Conservation (phyloP, 2,113 vertebrate species). For the Hymenochirus boettgeri region DNA sequence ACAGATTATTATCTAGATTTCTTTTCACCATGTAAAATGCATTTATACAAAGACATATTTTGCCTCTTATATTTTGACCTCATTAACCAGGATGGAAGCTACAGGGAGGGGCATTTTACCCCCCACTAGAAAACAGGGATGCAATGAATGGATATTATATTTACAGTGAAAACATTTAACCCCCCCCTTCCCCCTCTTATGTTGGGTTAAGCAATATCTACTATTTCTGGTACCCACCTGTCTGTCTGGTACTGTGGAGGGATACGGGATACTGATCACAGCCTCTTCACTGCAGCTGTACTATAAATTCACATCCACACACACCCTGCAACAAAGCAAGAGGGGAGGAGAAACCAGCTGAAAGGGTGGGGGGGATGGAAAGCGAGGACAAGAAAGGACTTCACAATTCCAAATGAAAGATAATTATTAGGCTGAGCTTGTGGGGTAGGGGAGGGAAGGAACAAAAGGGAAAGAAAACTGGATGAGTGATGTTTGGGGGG, state of each 20-base stretch:
- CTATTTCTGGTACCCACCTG: constrained; percentile 19
- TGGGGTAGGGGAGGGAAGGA: not conserved
- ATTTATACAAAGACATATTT: no score
- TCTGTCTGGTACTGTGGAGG: constrained; percentile 17
- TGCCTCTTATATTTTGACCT: no score
- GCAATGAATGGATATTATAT: not conserved
- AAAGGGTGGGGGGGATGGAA: not conserved
- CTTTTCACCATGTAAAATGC: no score
- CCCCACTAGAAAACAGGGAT: not conserved
- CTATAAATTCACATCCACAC: constrained; percentile 6
- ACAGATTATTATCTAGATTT: no score
- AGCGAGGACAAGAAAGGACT: not conserved
- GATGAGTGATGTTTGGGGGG: no score
- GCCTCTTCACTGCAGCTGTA: constrained; percentile 22
- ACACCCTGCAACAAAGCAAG: constrained; percentile 6
- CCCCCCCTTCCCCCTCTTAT: no score
- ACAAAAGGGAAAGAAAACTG: not conserved
- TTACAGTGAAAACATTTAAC: not conserved
- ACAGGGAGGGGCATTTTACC: constrained; percentile 5
- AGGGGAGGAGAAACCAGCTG: constrained; percentile 20
- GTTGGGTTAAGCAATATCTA: not conserved
- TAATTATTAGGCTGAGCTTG: not conserved
- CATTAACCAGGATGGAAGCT: not conserved
- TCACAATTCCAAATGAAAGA: not conserved
- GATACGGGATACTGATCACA: constrained; percentile 26